Evolutionary conservation across 2,113 vertebrate genomes (phyloP), one percentile per base, ranked within the genome.

Genomic region (Tinamus guttatus): DNA sequence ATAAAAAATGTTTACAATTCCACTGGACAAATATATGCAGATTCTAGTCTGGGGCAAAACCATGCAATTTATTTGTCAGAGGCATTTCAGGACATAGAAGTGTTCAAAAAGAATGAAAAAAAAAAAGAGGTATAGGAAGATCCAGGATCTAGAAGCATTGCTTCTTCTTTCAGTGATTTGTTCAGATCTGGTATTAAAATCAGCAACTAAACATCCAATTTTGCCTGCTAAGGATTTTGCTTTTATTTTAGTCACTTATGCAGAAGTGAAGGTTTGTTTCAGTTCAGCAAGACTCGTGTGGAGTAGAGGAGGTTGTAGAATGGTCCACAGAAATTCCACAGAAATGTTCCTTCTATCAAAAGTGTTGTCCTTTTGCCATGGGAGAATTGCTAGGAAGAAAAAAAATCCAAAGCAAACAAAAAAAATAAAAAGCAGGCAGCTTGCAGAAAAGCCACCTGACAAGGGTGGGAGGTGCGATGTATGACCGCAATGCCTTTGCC

Each of bases 61-160:
- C 64, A 15, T 4, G 27, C 1, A 52, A 20, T 13, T 45, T 63
- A 49, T 38, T 60, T 68, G 7, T 62, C 58, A 49, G 82, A 89
- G 85, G 51, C 30, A 3, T 22, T 18, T 0, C 11, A 19, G 5
- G 4, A 64, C 47, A 16, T 24, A 13, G 8, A 87, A 69, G 14
- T 16, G 5, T 64, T 81, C 71, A 22, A 7, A 30, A 68, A 60
- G 25, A 62, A 83, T 54, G 0, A 19, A 62, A 84, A 62, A 81
- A 3, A 84, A 67, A 85, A 3, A 24, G 11, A 43, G 18, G 1
- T 5, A 7, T 16, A 36, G 13, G 2, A 1, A 17, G 2, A 34
- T 38, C 21, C 18, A 49, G 16, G 11, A 84, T 51, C 24, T 59
- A 58, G 20, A 36, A 84, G 7, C 2, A 3, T 84, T 2, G 2